phyloP scores from a whole-genome alignment of 2,113 vertebrate genomes.

The Motacilla alba region DNA sequence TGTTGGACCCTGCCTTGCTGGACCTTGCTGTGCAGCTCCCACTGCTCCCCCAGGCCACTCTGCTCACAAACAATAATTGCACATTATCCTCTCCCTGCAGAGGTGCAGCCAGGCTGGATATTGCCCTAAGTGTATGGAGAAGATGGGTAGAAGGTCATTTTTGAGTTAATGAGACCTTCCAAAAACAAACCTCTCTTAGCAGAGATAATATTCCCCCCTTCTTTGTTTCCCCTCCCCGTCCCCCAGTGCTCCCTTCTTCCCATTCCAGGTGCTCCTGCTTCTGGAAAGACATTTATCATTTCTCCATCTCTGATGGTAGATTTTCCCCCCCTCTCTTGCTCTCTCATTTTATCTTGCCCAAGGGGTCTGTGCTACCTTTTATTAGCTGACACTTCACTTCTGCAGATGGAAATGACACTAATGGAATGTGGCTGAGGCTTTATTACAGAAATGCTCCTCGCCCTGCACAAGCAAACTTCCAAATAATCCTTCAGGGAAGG shows the following conservation, averaged over 20 bases:
- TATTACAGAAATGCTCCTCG: slow-evolving; percentile 43
- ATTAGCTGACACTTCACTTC: slow-evolving; percentile 69
- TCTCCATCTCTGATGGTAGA: not conserved
- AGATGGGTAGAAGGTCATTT: not conserved
- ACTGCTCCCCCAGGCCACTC: fast-evolving
- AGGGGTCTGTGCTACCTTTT: slow-evolving; percentile 61
- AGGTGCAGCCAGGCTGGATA: not conserved
- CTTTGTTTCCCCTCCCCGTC: not conserved
- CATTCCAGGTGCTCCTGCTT: slow-evolving; percentile 45
- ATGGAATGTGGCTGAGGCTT: slow-evolving; percentile 60
- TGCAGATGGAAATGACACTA: slow-evolving; percentile 61
- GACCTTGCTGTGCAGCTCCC: not conserved
- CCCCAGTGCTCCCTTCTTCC: not conserved
- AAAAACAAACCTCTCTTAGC: not conserved
- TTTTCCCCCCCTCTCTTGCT: not conserved
- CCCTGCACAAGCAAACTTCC: slow-evolving; percentile 27
- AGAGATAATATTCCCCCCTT: not conserved
- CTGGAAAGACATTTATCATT: slow-evolving; percentile 58
- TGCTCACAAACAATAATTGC: not conserved
- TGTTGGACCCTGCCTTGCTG: fast-evolving
- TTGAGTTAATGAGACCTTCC: not conserved
- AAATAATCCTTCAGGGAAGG: not conserved
- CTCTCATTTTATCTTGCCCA: slow-evolving; percentile 63
- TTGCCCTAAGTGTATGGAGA: not conserved
- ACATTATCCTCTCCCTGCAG: not conserved